Percentiles rank a stretch among this genome's conserved stretches.
These are phyloP conservation scores for Globia sparganii DNA, from an alignment of 2,888 invertebrate species.

Conservation along the genomic window DNA sequence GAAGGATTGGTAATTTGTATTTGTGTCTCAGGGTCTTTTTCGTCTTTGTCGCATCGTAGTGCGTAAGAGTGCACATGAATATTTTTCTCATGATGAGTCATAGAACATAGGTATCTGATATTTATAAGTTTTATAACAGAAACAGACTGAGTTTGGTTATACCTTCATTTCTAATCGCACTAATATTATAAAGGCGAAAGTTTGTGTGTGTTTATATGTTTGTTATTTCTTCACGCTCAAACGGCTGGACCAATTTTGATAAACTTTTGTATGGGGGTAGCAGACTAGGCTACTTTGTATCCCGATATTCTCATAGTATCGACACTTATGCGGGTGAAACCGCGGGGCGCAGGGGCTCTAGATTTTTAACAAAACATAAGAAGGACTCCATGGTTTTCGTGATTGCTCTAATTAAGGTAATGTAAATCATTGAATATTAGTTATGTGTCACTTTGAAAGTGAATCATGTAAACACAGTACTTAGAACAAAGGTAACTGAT, in stretches of 20 bases:
- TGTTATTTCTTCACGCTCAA: too few relatives aligned
- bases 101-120: not conserved
- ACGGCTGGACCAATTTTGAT: too few relatives aligned
- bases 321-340: too few relatives aligned
- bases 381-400: conserved; percentile 2
- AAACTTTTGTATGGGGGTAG: too few relatives aligned
- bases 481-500: conserved; percentile 36
- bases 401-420: conserved; percentile 6
- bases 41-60: not conserved
- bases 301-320: too few relatives aligned
- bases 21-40: not conserved
- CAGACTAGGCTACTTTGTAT: too few relatives aligned
- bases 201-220: too few relatives aligned
- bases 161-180: not conserved
- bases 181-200: too few relatives aligned
- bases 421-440: not conserved
- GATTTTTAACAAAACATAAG: not conserved
- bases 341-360: not conserved
- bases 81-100: not conserved
- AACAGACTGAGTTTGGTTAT: not conserved
- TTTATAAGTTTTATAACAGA: not conserved
- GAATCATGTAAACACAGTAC: conserved; percentile 43
- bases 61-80: not conserved
- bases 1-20: not conserved
- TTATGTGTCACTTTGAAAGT: conserved; percentile 39